These are phyloP conservation scores for Urocynchramus pylzowi DNA, from an alignment of 2,113 vertebrate genomes.

Conservation along the genomic window DNA sequence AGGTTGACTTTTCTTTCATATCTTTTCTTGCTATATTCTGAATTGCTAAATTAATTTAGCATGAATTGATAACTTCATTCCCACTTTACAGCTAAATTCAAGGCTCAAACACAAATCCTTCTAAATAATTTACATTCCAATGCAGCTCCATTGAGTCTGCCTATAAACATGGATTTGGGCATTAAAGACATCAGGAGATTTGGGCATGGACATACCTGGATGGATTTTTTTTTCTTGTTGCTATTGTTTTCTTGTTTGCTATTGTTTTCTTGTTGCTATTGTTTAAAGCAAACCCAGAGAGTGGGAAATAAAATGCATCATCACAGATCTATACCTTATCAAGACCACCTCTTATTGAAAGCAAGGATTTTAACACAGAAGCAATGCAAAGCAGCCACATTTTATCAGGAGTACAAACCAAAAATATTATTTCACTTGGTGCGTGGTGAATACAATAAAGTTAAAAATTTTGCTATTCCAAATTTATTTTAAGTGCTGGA, in stretches of 20 bases:
- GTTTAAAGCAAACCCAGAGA: neutral
- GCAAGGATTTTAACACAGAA: neutral
- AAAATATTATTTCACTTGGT: neutral
- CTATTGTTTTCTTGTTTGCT: no score
- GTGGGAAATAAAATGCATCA: neutral
- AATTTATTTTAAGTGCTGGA: neutral
- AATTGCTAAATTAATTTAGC: slow-evolving; percentile 14
- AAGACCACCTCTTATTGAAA: neutral
- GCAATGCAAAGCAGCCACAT: neutral
- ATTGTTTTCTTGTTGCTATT: neutral
- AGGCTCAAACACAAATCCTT: neutral
- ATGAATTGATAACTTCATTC: slow-evolving; percentile 30
- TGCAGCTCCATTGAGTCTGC: neutral
- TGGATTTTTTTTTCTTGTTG: neutral
- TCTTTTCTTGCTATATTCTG: slow-evolving; percentile 9
- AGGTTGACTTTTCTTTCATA: neutral
- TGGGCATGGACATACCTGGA: neutral
- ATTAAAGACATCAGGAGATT: neutral
- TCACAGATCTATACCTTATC: neutral
- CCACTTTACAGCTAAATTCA: neutral
- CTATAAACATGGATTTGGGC: neutral
- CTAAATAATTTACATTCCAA: neutral
- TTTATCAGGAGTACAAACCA: neutral
- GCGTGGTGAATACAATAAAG: neutral
- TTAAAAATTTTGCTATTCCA: neutral